Evolutionary conservation across 1,140 invertebrate genomes (phyloP).

Genomic region (Bombus impatiens): DNA sequence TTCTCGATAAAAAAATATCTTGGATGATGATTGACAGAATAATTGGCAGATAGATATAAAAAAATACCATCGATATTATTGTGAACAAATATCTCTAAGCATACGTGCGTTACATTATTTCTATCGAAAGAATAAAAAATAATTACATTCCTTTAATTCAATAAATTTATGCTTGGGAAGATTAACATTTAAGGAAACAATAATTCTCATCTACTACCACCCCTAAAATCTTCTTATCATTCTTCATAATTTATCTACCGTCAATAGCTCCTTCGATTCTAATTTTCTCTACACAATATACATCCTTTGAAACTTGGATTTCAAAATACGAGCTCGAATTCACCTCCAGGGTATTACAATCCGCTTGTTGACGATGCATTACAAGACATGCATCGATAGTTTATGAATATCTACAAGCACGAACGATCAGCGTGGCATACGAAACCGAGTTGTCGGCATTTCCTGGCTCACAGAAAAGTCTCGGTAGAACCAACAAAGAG

Average conservation of each 20-base stretch:
- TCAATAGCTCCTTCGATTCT: slow-evolving; percentile 2
- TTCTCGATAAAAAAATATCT: too few relatives aligned
- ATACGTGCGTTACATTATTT: too few relatives aligned
- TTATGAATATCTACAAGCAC: slow-evolving; percentile 50
- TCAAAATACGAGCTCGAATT: slow-evolving; percentile 43
- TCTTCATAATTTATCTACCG: slow-evolving; percentile 9
- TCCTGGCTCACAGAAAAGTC: slow-evolving; percentile 23
- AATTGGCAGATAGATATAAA: too few relatives aligned
- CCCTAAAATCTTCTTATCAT: background rate
- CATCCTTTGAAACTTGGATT: background rate
- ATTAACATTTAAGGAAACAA: background rate
- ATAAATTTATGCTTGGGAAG: background rate
- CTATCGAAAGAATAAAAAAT: too few relatives aligned
- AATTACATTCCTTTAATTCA: background rate
- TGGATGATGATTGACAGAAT: too few relatives aligned
- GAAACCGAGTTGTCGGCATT: slow-evolving; percentile 8
- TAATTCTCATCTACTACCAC: background rate
- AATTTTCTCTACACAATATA: background rate
- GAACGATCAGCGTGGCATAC: slow-evolving; percentile 48
- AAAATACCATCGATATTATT: too few relatives aligned
- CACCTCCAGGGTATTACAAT: background rate
- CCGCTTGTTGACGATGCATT: slow-evolving; percentile 41
- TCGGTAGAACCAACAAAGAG: too few relatives aligned
- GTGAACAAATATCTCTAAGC: too few relatives aligned
- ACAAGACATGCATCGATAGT: slow-evolving; percentile 33